A percentile compares a stretch with the other conserved stretches of the same genome.
These are phyloP conservation scores for Psix sp. DNA, from an alignment of 1,140 invertebrate genomes.

Conservation along the genomic window DNA sequence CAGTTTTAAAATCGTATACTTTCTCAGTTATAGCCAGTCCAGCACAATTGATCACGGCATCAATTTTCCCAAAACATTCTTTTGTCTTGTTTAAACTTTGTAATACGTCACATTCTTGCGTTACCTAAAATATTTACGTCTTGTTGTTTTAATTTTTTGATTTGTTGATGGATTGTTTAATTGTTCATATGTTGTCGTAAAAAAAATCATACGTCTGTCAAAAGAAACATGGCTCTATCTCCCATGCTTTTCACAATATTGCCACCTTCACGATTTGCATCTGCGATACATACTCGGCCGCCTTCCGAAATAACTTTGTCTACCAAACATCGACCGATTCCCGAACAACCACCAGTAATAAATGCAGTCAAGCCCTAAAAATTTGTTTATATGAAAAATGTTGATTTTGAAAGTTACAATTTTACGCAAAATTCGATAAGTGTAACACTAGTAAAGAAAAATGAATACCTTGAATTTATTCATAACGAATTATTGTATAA, in stretches of 20 bases:
- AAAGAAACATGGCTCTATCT: constrained; percentile 52
- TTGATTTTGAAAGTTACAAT: neutral
- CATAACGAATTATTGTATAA: constrained; percentile 27
- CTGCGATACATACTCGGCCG: constrained; percentile 58
- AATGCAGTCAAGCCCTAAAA: constrained; percentile 44
- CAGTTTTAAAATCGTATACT: constrained; percentile 54
- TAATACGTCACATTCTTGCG: constrained; percentile 45
- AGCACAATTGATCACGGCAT: constrained; percentile 56
- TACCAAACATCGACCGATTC: constrained; percentile 59
- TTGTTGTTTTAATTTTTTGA: too few relatives aligned
- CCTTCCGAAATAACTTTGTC: constrained; percentile 52
- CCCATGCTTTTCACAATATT: constrained; percentile 53
- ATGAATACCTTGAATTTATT: constrained; percentile 45
- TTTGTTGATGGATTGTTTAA: too few relatives aligned
- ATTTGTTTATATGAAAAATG: too few relatives aligned
- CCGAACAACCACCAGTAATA: constrained; percentile 59
- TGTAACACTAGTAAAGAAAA: neutral
- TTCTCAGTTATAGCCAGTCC: constrained; percentile 19
- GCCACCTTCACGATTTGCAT: constrained; percentile 34
- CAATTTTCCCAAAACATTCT: constrained; percentile 59
- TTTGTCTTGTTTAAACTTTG: constrained; percentile 50
- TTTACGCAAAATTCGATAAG: neutral
- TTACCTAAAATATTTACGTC: too few relatives aligned
- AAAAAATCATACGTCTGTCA: constrained; percentile 57
- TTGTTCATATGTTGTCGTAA: too few relatives aligned